Evolutionary conservation across 2,113 vertebrate species (phyloP).

Genomic region (Prochilodus magdalenae): DNA sequence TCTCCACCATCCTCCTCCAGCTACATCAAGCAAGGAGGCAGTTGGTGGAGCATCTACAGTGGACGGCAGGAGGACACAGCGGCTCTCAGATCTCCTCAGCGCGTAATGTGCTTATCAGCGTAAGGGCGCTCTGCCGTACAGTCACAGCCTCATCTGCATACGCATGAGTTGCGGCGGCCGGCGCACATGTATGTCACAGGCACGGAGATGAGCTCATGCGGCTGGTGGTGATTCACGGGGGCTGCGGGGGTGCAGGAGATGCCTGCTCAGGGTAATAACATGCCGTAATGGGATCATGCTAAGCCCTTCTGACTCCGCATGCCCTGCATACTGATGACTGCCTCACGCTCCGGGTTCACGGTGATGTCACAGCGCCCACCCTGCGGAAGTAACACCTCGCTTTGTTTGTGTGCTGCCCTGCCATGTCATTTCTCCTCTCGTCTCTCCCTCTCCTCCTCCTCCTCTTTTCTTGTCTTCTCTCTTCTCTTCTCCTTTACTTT

Average conservation of each 20-base stretch:
- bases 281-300: neutral
- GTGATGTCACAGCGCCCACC: neutral
- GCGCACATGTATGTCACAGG: neutral
- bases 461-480: neutral
- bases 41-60: neutral
- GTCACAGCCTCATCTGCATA: neutral
- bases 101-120: neutral
- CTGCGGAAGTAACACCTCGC: constrained; percentile 21
- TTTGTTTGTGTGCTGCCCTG: constrained; percentile 46
- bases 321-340: neutral
- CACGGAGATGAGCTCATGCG: neutral
- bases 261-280: constrained; percentile 6
- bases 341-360: neutral
- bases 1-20: neutral
- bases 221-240: neutral
- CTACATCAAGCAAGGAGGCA: neutral
- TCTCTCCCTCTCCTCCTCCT: neutral
- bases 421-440: constrained; percentile 31
- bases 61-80: neutral
- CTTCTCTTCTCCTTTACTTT: neutral
- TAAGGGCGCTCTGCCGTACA: neutral
- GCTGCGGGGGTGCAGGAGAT: neutral
- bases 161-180: neutral
- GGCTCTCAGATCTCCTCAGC: neutral
- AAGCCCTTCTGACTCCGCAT: neutral